A percentile compares a stretch with the other conserved stretches of the same genome.
These are phyloP conservation scores for Ruditapes philippinarum DNA, from an alignment of 1,140 invertebrate genomes.

Conservation along the genomic window DNA sequence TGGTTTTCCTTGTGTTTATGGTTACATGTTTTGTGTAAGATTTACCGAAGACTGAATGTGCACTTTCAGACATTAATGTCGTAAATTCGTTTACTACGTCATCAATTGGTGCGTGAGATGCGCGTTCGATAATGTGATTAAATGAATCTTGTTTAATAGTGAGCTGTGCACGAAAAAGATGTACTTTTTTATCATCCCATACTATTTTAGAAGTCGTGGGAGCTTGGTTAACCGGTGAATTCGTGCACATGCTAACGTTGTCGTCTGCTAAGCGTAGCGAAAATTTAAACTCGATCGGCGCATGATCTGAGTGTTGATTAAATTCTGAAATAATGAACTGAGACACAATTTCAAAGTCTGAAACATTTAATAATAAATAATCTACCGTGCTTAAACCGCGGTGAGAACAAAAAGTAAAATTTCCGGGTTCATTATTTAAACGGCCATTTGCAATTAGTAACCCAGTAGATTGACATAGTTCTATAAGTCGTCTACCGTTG, in stretches of 20 bases:
- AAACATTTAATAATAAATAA: background rate
- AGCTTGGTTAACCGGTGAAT: too few relatives aligned
- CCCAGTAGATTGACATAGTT: background rate
- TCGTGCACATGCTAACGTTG: too few relatives aligned
- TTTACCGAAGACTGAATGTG: background rate
- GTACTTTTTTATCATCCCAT: background rate
- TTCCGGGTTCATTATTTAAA: background rate
- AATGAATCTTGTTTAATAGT: background rate
- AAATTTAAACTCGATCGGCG: background rate
- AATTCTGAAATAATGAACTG: background rate
- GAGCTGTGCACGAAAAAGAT: background rate
- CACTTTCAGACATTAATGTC: background rate
- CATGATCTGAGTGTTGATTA: background rate
- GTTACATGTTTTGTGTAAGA: background rate
- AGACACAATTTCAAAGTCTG: background rate
- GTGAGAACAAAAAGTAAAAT: background rate
- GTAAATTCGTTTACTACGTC: background rate
- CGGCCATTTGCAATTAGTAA: background rate
- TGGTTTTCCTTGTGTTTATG: background rate
- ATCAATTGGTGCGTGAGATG: background rate
- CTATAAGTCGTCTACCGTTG: background rate
- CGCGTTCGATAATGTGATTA: background rate
- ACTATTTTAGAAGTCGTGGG: background rate
- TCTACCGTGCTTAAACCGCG: background rate
- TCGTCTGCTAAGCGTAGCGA: background rate